Evolutionary conservation across 2,888 invertebrate genomes (phyloP).

Genomic region (Melangyna quadrimaculata): DNA sequence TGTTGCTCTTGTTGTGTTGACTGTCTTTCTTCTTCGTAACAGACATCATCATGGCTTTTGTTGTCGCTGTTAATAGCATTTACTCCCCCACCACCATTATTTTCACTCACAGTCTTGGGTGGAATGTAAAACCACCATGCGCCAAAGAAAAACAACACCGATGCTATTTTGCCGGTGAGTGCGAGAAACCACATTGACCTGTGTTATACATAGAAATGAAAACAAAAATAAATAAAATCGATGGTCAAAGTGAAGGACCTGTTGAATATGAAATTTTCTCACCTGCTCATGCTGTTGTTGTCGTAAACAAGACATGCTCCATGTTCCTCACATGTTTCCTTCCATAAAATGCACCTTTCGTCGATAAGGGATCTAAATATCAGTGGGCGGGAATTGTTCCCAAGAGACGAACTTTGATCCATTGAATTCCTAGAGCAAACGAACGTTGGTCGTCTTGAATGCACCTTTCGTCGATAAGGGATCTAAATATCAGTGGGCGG

Average conservation of each 20-base stretch:
- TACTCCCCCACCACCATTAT: background rate
- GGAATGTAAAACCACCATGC: constrained; percentile 90
- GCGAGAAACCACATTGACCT: constrained; percentile 89
- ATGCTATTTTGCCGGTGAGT: constrained; percentile 86
- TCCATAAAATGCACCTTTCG: constrained; percentile 90
- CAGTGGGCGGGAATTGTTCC: too few species aligned
- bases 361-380: constrained; percentile 93
- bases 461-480: too few species aligned
- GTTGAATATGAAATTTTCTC: constrained; percentile 60
- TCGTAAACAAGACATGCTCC: constrained; percentile 90
- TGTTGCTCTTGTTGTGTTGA: constrained; percentile 50
- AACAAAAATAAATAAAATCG: background rate
- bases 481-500: too few species aligned
- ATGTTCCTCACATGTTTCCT: constrained; percentile 83
- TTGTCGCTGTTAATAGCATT: constrained; percentile 56
- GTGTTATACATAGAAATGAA: constrained; percentile 53
- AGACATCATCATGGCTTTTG: constrained; percentile 43
- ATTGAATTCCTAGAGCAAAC: too few species aligned
- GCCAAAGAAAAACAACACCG: constrained; percentile 87
- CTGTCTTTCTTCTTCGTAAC: constrained; percentile 45
- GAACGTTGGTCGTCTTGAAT: too few species aligned
- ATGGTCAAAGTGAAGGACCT: background rate
- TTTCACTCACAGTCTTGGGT: constrained; percentile 80
- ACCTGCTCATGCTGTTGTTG: constrained; percentile 88
- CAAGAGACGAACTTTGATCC: too few species aligned